Base-by-base conservation (phyloP, 2,888 invertebrate genomes). In the Bursaphelenchus okinawaensis region DNA sequence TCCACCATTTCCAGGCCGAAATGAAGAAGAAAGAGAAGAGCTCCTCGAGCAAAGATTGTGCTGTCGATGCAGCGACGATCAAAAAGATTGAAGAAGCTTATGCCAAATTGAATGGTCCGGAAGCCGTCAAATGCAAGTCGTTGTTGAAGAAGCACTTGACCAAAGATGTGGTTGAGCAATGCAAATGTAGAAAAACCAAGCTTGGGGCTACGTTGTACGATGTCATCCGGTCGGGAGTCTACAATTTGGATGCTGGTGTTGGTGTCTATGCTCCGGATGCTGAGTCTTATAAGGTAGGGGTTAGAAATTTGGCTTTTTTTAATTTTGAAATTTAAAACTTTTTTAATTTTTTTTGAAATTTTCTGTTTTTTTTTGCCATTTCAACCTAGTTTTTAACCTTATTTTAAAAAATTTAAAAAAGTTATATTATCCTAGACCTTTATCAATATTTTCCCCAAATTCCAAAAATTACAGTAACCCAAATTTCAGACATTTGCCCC, bases 191-290 rank as follows among this genome's bases (percentile, higher is more conserved):
- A 88, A 91, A 91, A 86, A 93, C 93, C 65, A 89, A 89, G 73
- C 91, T 93, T 84, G 92, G 92, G 77, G 93, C 93, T 67, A 90
- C 91, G 67, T 89, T 94, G 69, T 87, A 93, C 84, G 93, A 94
- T 86, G 90, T 90, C 83, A 91, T 94, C 84, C 93, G 93, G 85
- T 94, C 94, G 79, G 95, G 92, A 84, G 87, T 92, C 83, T 91
- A 92, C 86, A 94, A 95, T 85, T 89, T 90, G 84, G 94, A 95
- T 86, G 92, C 92, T 74, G 92, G 93, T 81, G 90, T 93, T 70
- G 94, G 94, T 84, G 90, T 95, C 87, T 95, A 95, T 84, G 95
- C 95, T 66, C 93, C 94, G 68, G 95, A 95, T 84, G 93, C 94
- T 71, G 94, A 95, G 85, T 85, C 93, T 62, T 95, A 95, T 87